phyloP scores from a whole-genome alignment of 2,113 vertebrate genomes.

The Grammomys surdaster region DNA sequence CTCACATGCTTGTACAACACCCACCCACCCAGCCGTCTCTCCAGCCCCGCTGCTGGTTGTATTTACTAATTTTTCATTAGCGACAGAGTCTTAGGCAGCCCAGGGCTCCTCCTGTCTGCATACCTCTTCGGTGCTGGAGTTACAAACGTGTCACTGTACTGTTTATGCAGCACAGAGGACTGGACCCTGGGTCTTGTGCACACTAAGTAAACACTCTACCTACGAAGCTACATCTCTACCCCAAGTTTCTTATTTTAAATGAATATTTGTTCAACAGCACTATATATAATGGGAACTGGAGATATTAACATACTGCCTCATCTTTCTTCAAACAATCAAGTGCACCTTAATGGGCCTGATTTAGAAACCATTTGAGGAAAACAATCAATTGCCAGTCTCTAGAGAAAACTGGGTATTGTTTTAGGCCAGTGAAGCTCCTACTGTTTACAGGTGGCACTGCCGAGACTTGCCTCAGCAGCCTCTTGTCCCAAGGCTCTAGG shows the following conservation, averaged over 20 bases:
- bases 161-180: not conserved
- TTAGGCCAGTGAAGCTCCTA: conserved; percentile 72
- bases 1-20: not conserved
- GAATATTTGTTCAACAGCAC: conserved; percentile 8
- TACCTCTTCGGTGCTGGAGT: too few relatives aligned
- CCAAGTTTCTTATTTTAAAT: not conserved
- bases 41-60: not conserved
- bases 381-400: conserved; percentile 52
- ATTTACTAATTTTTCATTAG: not conserved
- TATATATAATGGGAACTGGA: not conserved
- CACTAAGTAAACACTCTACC: not conserved
- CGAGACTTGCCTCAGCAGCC: conserved; percentile 81
- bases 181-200: too few relatives aligned
- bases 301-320: not conserved
- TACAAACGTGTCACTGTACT: too few relatives aligned
- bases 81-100: not conserved
- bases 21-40: not conserved
- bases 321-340: not conserved
- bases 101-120: not conserved
- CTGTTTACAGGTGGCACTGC: conserved; percentile 79
- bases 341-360: not conserved
- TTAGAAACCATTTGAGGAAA: conserved; percentile 61
- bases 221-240: not conserved
- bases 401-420: conserved; percentile 52
- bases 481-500: conserved; percentile 80